These are phyloP conservation scores for Falco peregrinus DNA, from an alignment of 2,797 vertebrate species.

Conservation along the genomic window DNA sequence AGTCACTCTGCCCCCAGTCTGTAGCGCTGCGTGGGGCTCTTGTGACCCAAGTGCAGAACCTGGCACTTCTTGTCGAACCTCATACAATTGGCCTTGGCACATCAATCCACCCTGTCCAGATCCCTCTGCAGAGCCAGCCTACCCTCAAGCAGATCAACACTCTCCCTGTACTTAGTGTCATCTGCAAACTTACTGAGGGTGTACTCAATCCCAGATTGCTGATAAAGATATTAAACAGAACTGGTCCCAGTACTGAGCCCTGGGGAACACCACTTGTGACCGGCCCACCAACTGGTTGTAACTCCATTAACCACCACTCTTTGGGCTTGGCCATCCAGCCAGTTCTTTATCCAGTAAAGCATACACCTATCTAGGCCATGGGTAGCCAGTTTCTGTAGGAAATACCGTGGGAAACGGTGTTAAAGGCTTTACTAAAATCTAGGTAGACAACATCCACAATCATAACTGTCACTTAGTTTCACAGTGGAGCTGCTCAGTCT, in stretches of 20 bases:
- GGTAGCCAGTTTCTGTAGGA: neutral
- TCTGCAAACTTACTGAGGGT: neutral
- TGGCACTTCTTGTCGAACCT: neutral
- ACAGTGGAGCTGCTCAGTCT: neutral
- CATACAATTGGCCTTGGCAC: fast-evolving
- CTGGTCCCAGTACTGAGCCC: neutral
- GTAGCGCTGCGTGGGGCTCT: neutral
- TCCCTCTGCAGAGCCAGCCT: neutral
- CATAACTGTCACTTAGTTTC: neutral
- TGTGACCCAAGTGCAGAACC: neutral
- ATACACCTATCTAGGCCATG: fast-evolving
- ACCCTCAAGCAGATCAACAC: neutral
- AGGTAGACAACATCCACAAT: neutral
- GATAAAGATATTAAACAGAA: neutral
- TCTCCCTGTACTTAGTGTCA: neutral
- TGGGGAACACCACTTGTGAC: neutral
- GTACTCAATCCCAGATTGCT: neutral
- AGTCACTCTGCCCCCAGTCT: neutral
- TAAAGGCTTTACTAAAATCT: neutral
- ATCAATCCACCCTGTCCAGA: neutral
- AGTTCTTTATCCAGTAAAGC: neutral
- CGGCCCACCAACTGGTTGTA: neutral
- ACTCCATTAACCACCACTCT: neutral
- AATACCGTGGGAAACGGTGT: neutral
- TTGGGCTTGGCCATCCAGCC: neutral